These are phyloP conservation scores for Macrosiphum euphorbiae DNA, from an alignment of 2,888 invertebrate species.

Conservation along the genomic window DNA sequence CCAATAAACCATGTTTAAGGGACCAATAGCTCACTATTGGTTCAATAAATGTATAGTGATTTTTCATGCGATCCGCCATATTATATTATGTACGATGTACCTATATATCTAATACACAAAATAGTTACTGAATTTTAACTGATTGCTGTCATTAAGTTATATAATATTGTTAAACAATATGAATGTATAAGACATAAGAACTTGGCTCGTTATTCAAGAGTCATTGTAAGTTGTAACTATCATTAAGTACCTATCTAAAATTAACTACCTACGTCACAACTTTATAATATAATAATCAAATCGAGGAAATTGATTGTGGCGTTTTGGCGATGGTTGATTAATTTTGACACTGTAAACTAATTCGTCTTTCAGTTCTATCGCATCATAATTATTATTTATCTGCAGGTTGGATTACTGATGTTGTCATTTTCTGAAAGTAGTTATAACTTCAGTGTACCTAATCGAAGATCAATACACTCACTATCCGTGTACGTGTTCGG, in stretches of 20 bases:
- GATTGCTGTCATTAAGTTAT: not conserved
- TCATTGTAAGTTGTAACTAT: not conserved
- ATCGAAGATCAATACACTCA: not conserved
- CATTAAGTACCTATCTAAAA: not conserved
- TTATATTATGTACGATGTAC: not conserved
- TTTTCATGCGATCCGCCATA: not conserved
- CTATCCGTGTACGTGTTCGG: not conserved
- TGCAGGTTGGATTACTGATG: not conserved
- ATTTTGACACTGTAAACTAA: not conserved
- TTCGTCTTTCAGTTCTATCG: not conserved
- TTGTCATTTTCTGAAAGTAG: not conserved
- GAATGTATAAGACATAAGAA: too few relatives aligned
- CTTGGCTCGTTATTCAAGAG: constrained; percentile 19
- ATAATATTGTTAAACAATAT: not conserved
- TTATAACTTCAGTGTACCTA: not conserved
- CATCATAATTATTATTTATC: not conserved
- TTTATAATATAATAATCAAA: not conserved
- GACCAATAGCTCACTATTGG: too few relatives aligned
- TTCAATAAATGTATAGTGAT: too few relatives aligned
- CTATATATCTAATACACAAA: not conserved
- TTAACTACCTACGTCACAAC: not conserved
- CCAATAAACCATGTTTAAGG: too few relatives aligned
- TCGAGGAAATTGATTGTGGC: constrained; percentile 23
- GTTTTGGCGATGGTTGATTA: not conserved
- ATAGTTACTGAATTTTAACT: not conserved